Base-by-base conservation (phyloP, 2,113 vertebrate genomes). In the Tapirus terrestris region DNA sequence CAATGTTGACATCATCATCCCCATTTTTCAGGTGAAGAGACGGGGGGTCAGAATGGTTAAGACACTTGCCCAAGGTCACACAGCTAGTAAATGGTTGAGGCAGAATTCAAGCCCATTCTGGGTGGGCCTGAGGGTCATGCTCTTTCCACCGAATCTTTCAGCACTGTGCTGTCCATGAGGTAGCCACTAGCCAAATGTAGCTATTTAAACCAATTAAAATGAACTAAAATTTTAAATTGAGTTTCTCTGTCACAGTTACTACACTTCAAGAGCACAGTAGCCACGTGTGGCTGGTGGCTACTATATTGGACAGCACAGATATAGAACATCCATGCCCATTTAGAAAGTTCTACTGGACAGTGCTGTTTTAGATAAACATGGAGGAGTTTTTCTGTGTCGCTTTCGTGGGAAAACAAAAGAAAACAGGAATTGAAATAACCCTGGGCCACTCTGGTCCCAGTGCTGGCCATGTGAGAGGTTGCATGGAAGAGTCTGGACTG, bases 281-380 rank as follows among this genome's bases (percentile, higher is more conserved):
- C 33, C 43, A 2, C 0, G 0, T 18, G 43, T 58, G 77, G 31
- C 45, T 13, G 2, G n/a, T n/a, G 77, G n/a, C 39, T 3, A 14
- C 67, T 77, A 0, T 17, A 0, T 6, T 23, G 39, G 72, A 5
- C 9, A 11, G n/a, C 3, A 0, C 6, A 25, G 21, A 31, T n/a
- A 4, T 3, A 36, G 20, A 2, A 14, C 5, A 3, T 36, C 36
- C 51, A 31, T 39, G 8, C 56, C 58, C 25, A 0, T 0, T 6
- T 20, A 29, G 76, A 29, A 39, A 20, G 72, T 31, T 68, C 53
- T 31, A 1, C 2, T 5, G 5, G 27, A 13, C 21, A 43, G 58
- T 6, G 4, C 25, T 53, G 16, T 56, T 18, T 88, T 56, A 61
- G 45, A 63, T 56, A 27, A 65, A 48, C 13, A 17, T 8, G 10